Conservation (phyloP, 2,888 invertebrate species). For the Meta bourneti region DNA sequence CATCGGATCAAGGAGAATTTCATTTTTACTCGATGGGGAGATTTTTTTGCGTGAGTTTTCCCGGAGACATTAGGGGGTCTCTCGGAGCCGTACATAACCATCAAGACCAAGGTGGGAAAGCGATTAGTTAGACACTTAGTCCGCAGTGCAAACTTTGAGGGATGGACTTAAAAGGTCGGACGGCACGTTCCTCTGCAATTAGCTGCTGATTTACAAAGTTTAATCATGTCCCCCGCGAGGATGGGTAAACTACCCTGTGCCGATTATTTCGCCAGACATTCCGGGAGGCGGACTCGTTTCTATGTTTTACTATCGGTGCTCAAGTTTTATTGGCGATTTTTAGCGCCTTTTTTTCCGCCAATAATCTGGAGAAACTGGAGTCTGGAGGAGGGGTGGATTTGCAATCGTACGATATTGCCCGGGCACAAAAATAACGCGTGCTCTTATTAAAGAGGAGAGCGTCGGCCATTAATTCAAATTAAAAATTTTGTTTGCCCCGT, state of each 20-base stretch:
- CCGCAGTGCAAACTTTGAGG: conserved; percentile 76
- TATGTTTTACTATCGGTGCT: conserved; percentile 74
- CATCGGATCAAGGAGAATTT: conserved; percentile 62
- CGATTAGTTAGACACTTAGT: conserved; percentile 74
- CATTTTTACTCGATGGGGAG: conserved; percentile 54
- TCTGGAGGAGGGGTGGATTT: neutral
- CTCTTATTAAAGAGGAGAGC: conserved; percentile 64
- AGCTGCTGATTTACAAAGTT: conserved; percentile 77
- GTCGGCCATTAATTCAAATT: conserved; percentile 75
- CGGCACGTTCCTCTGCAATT: conserved; percentile 75
- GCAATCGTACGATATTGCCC: conserved; percentile 70
- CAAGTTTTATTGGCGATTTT: conserved; percentile 76
- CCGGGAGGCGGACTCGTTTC: conserved; percentile 56
- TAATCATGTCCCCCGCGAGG: conserved; percentile 70
- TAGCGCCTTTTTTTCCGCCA: conserved; percentile 69
- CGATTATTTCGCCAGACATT: conserved; percentile 65
- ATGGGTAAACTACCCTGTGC: conserved; percentile 5
- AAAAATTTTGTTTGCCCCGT: conserved; percentile 73
- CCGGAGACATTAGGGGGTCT: conserved; percentile 43
- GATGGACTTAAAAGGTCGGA: conserved; percentile 63
- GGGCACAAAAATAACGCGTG: conserved; percentile 70
- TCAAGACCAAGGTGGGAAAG: conserved; percentile 51
- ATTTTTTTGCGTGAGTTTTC: conserved; percentile 1
- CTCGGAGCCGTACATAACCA: conserved; percentile 68
- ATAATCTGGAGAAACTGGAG: conserved; percentile 10